Conservation (phyloP, 2,113 vertebrate genomes). For the Mormyrus lacerda region DNA sequence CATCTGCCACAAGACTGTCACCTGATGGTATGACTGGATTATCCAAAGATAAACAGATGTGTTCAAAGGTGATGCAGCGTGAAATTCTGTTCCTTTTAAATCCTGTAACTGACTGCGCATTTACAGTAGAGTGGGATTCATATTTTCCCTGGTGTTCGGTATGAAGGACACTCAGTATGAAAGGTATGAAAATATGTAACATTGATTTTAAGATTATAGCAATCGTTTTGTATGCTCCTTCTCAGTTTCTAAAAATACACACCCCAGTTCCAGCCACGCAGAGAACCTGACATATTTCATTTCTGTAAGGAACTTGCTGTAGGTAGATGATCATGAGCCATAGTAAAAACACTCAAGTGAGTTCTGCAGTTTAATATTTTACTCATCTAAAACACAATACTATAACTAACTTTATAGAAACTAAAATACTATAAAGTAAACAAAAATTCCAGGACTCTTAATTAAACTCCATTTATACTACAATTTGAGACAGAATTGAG, state of each 20-base stretch:
- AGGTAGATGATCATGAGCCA: background rate
- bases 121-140: background rate
- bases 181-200: background rate
- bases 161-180: background rate
- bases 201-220: background rate
- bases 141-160: background rate
- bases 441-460: background rate
- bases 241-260: background rate
- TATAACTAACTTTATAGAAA: background rate
- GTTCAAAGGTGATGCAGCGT: background rate
- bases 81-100: background rate
- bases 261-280: background rate
- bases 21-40: slow-evolving; percentile 1
- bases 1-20: background rate
- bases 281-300: background rate
- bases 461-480: background rate
- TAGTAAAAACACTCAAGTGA: background rate
- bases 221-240: background rate
- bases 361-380: no score
- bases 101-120: background rate
- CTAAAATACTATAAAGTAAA: background rate
- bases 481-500: background rate
- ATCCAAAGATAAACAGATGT: background rate
- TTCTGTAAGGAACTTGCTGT: background rate
- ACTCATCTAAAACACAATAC: background rate